Evolutionary conservation across 2,113 vertebrate genomes (phyloP).

Genomic region (Glaucomys volans): DNA sequence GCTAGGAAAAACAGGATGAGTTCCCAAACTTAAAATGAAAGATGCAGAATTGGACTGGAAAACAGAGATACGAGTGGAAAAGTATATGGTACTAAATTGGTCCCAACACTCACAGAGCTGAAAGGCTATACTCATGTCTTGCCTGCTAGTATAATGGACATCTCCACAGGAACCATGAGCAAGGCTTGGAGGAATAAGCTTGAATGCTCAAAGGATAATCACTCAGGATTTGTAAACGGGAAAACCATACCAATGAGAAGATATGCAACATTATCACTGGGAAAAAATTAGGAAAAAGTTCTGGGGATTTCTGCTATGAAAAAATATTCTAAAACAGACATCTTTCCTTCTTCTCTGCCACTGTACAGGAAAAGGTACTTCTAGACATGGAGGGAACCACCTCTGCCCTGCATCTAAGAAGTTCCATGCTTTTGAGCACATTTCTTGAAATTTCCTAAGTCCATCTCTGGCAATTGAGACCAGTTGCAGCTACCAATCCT

Average conservation of each 20-base stretch:
- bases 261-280: background rate
- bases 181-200: background rate
- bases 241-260: background rate
- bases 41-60: background rate
- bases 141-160: background rate
- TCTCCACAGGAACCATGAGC: background rate
- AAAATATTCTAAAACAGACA: background rate
- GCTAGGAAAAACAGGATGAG: background rate
- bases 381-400: background rate
- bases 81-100: background rate
- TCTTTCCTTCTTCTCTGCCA: background rate
- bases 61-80: background rate
- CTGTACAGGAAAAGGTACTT: background rate
- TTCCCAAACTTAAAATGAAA: slow-evolving; percentile 19
- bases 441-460: background rate
- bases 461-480: background rate
- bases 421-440: background rate
- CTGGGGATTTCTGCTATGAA: background rate
- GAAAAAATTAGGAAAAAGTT: background rate
- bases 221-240: background rate
- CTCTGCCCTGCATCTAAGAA: background rate
- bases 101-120: fast-evolving
- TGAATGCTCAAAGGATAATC: background rate
- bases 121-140: background rate
- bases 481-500: background rate